phyloP scores from a whole-genome alignment of 2,113 vertebrate species.

The Alexandromys fortis region DNA sequence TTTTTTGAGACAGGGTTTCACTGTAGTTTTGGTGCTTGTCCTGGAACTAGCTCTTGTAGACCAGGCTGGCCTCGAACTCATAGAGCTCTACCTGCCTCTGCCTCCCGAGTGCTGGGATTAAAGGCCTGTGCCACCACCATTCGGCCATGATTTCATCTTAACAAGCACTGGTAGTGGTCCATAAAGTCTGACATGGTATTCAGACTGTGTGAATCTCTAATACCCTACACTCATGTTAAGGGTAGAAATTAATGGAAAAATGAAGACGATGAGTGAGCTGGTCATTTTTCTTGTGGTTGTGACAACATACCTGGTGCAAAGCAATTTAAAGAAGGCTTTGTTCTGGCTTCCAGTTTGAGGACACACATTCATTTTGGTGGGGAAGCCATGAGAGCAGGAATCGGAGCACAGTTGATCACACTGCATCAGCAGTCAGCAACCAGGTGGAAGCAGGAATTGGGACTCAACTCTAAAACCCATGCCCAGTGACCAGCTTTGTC shows the following conservation, averaged over 20 bases:
- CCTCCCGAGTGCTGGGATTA: too few species aligned
- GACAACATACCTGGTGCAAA: too few species aligned
- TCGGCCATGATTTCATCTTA: not conserved
- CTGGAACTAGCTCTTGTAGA: too few species aligned
- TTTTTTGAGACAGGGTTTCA: too few species aligned
- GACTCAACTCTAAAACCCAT: not conserved
- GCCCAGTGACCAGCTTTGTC: not conserved
- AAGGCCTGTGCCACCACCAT: too few species aligned
- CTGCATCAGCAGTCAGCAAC: not conserved
- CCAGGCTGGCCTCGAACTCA: too few species aligned
- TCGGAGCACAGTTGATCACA: not conserved
- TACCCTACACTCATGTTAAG: not conserved
- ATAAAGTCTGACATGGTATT: not conserved
- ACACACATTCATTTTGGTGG: too few species aligned
- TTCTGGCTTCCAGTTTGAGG: too few species aligned
- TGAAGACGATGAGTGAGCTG: not conserved
- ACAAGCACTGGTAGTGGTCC: not conserved
- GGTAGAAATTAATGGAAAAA: not conserved
- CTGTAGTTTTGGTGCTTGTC: too few species aligned
- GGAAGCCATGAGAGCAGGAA: not conserved
- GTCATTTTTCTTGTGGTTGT: too few species aligned
- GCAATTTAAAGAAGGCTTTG: not conserved
- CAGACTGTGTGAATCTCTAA: not conserved
- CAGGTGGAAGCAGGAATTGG: not conserved
- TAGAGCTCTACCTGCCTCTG: too few species aligned